phyloP scores from a whole-genome alignment of 2,113 vertebrate genomes.

The Zapornia atra region DNA sequence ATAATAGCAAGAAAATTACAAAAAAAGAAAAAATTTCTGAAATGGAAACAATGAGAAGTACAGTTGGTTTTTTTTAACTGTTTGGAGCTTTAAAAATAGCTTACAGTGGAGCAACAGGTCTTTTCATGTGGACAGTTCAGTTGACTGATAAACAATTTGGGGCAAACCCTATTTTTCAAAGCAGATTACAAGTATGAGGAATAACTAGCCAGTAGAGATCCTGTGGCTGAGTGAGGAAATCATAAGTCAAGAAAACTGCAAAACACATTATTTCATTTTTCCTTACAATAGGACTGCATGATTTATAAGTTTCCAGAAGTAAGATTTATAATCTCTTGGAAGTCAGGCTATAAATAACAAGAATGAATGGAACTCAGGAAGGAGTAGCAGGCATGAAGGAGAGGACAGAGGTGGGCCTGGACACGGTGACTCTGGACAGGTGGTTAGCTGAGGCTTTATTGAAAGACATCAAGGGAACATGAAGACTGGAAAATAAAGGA shows the following conservation, averaged over 20 bases:
- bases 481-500: neutral
- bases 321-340: neutral
- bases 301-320: neutral
- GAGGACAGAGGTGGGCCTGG: neutral
- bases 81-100: neutral
- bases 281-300: neutral
- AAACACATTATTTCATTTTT: neutral
- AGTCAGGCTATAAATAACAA: neutral
- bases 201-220: neutral
- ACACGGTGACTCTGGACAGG: neutral
- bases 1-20: neutral
- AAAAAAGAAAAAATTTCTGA: neutral
- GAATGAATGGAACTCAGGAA: neutral
- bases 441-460: neutral
- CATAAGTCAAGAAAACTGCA: neutral
- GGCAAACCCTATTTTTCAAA: constrained; percentile 9
- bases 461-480: neutral
- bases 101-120: neutral
- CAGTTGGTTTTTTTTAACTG: rapidly evolving
- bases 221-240: neutral
- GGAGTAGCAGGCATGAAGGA: neutral
- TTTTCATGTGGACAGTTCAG: neutral
- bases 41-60: neutral
- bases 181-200: neutral
- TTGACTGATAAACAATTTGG: neutral